phyloP scores from a whole-genome alignment of 2,113 vertebrate genomes.

The Poicephalus meyeri region DNA sequence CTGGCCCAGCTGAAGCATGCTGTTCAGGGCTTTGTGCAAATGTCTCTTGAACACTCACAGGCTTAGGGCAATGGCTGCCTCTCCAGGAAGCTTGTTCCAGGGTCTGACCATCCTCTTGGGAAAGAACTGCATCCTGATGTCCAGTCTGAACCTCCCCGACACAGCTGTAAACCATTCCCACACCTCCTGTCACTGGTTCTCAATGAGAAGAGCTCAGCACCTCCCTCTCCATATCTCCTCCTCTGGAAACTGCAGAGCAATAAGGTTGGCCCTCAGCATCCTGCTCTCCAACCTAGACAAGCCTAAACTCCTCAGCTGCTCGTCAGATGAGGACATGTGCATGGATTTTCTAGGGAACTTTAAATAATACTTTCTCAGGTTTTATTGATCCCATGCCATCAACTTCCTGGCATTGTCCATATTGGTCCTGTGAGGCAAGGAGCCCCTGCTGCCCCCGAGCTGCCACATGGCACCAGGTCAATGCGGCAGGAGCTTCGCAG shows the following conservation, averaged over 20 bases:
- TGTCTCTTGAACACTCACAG: background rate
- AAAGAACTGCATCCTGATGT: background rate
- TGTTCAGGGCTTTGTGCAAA: background rate
- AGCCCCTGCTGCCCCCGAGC: background rate
- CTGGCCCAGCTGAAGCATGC: fast-evolving
- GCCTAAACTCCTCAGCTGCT: background rate
- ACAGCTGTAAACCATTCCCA: background rate
- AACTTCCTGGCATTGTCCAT: fast-evolving
- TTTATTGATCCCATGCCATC: background rate
- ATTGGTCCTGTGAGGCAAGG: background rate
- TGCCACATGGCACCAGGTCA: fast-evolving
- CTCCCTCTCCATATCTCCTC: background rate
- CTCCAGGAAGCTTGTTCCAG: background rate
- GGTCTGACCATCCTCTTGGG: background rate
- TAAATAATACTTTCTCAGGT: background rate
- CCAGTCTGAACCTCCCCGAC: background rate
- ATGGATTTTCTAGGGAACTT: background rate
- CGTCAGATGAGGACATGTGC: fast-evolving
- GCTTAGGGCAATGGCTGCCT: too few species aligned
- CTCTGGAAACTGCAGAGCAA: background rate
- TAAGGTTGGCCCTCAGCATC: background rate
- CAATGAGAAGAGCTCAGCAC: background rate
- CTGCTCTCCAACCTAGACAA: background rate
- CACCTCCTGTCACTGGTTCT: fast-evolving
- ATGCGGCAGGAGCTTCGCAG: background rate